Evolutionary conservation across 2,797 vertebrate species (phyloP), one percentile per base, ranked within the genome.

Genomic region (Halcyon chelicuti): DNA sequence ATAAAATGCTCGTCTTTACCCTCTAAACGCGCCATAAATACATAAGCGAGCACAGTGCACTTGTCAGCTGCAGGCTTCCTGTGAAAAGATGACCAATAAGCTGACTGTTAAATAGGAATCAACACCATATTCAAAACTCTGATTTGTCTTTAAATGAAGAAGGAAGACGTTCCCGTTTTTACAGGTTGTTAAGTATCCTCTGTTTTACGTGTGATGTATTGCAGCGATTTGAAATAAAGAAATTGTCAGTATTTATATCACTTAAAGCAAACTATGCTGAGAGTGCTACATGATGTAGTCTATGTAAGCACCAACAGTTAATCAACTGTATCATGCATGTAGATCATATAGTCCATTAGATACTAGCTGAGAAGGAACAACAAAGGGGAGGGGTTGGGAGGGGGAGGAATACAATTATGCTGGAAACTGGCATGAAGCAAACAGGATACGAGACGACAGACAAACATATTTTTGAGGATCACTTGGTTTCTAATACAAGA

Each of bases 341-440:
- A 96, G 90, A 96, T 94, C 97, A 97, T 90, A 96, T 92, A 94
- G 94, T 94, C 97, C 97, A 96, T 96, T 92, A 96, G 96, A 97
- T 87, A 86, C 81, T 67, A 97, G 96, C 66, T 95, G 95, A 97
- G 94, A 97, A 97, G 95, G 94, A 97, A 96, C 96, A 95, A 97
- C 93, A 93, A 96, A 94, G 86, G 89, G 95, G 96, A 95, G 93
- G 85, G 92, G 96, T 74, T 81, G 72, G 71, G 60, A 96, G 94
- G 93, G 90, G 95, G 95, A 93, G 93, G 94, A 95, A 96, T 95
- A 96, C 97, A 96, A 96, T 94, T 97, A 96, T 58, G 78, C 97
- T 81, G 89, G 96, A 96, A 96, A 94, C 94, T 83, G 86, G 96
- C 96, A 92, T 51, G 89, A 97, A 94, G 91, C 86, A 97, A 97